Percentiles rank a stretch among this genome's conserved stretches.
Evolutionary conservation across 2,797 vertebrate species (phyloP).

Genomic region (Ambastaia sidthimunki): DNA sequence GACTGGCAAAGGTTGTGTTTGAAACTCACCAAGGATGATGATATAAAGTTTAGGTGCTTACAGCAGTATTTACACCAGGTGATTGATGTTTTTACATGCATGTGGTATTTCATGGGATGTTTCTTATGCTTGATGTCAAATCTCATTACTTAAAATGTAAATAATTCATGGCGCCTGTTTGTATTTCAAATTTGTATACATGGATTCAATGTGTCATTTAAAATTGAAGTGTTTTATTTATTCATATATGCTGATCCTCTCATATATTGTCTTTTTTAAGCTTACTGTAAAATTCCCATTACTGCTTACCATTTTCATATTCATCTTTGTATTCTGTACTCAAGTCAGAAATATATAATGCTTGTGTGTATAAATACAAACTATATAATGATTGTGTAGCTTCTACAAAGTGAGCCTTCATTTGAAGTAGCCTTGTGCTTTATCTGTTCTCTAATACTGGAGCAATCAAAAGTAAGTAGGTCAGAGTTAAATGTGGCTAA

Average conservation of each 20-base stretch:
- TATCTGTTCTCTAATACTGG: constrained; percentile 19
- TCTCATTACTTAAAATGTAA: not conserved
- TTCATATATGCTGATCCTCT: not conserved
- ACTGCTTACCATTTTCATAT: not conserved
- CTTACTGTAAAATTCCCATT: not conserved
- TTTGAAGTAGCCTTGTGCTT: constrained; percentile 4
- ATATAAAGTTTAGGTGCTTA: not conserved
- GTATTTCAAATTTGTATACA: not conserved
- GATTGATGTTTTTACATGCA: not conserved
- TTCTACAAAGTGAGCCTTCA: constrained; percentile 12
- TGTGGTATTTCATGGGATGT: not conserved
- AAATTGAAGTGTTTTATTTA: not conserved
- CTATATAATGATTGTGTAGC: not conserved
- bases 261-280: not conserved
- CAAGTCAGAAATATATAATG: constrained; percentile 8
- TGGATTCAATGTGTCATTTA: not conserved
- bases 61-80: not conserved
- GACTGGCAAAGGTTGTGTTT: too few relatives aligned
- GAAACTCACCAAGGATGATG: too few relatives aligned
- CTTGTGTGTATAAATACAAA: too few relatives aligned
- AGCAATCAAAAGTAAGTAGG: constrained; percentile 52
- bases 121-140: not conserved
- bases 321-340: not conserved
- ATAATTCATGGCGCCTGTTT: not conserved
- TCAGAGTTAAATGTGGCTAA: constrained; percentile 49